These are phyloP conservation scores for Sesamia nonagrioides DNA, from an alignment of 1,140 invertebrate genomes.

Conservation along the genomic window DNA sequence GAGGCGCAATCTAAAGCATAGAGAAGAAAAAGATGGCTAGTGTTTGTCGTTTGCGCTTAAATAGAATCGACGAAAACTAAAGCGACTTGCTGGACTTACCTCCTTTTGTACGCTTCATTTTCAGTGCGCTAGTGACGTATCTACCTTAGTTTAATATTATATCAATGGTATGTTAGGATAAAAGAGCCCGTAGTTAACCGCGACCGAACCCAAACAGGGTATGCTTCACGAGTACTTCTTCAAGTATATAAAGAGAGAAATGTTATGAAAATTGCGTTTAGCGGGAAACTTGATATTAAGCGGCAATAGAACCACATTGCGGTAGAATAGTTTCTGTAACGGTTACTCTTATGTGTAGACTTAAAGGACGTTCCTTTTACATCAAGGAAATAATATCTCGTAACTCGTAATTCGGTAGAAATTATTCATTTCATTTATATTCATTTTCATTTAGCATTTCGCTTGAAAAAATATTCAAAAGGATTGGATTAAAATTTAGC, in stretches of 20 bases:
- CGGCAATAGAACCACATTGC: not conserved
- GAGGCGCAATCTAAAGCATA: no score
- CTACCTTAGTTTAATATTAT: no score
- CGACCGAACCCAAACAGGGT: not conserved
- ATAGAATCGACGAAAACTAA: no score
- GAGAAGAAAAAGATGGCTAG: no score
- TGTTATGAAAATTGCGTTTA: conserved; percentile 1
- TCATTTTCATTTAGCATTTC: conserved; percentile 38
- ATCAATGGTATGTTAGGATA: not conserved
- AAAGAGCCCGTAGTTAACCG: not conserved
- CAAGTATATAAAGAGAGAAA: not conserved
- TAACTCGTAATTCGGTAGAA: not conserved
- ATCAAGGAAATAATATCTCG: not conserved
- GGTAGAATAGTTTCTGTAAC: not conserved
- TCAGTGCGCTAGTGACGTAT: no score
- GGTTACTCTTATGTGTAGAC: not conserved
- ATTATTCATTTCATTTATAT: conserved; percentile 1
- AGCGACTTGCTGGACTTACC: no score
- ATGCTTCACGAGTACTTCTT: not conserved
- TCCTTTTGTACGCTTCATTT: no score
- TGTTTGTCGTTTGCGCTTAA: no score
- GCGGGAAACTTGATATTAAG: not conserved
- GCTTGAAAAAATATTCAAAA: conserved; percentile 15
- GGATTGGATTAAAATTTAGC: conserved; percentile 3
- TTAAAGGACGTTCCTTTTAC: not conserved